Percentiles rank a stretch among this genome's conserved stretches.
Conservation (phyloP, 2,888 invertebrate species). For the Geophilus truncorum region DNA sequence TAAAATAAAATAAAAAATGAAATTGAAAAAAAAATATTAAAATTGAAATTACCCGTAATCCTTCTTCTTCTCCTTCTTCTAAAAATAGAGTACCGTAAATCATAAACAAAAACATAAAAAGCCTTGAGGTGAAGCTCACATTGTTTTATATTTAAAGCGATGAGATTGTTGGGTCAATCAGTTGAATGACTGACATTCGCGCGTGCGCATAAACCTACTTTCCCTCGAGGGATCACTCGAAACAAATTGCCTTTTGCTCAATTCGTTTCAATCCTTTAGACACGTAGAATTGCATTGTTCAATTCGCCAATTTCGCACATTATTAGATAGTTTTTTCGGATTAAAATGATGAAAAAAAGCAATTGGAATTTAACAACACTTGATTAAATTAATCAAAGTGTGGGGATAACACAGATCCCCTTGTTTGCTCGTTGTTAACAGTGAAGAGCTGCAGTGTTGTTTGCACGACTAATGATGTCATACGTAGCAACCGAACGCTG, state of each 20-base stretch:
- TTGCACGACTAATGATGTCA: not conserved
- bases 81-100: no score
- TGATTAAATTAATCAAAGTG: not conserved
- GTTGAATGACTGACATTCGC: not conserved
- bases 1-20: not conserved
- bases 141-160: not conserved
- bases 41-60: no score
- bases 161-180: conserved; percentile 22
- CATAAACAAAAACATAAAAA: not conserved
- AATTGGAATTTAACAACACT: not conserved
- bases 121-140: not conserved
- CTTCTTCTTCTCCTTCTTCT: no score
- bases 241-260: conserved; percentile 25
- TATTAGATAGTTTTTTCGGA: not conserved
- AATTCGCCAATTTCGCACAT: not conserved
- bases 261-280: conserved; percentile 2
- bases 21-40: not conserved
- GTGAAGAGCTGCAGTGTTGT: not conserved
- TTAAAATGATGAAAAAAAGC: no score
- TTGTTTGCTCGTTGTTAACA: not conserved
- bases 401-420: not conserved
- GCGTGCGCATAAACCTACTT: not conserved
- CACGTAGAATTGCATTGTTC: not conserved
- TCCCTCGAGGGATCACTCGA: not conserved
- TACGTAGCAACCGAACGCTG: not conserved